Evolutionary conservation across 1,140 invertebrate species (phyloP).

Genomic region (Drosophila miranda): DNA sequence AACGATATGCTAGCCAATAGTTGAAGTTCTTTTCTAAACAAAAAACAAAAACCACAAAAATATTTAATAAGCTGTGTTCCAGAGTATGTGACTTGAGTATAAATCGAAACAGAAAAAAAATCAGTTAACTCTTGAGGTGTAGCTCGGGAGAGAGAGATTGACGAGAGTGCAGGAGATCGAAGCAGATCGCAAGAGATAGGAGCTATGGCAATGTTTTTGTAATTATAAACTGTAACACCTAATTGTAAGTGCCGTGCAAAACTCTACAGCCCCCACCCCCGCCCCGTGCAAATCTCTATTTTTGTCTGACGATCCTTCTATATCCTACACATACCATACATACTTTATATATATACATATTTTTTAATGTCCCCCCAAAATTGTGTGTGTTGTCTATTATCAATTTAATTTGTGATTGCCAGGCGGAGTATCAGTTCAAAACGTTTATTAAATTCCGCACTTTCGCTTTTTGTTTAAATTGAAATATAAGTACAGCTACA

Average conservation of each 20-base stretch:
- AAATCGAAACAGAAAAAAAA: slow-evolving; percentile 39
- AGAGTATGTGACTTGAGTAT: slow-evolving; percentile 38
- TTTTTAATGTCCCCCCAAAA: slow-evolving; percentile 24
- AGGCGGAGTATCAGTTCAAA: slow-evolving; percentile 39
- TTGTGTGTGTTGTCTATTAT: slow-evolving; percentile 7
- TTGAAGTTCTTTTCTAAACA: slow-evolving; percentile 35
- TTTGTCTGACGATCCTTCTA: slow-evolving; percentile 5
- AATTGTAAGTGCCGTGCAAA: slow-evolving; percentile 55
- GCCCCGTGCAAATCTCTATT: neutral
- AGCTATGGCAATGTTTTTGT: slow-evolving; percentile 60
- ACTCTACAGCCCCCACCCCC: too few species aligned
- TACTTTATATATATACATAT: slow-evolving; percentile 8
- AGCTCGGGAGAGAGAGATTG: neutral
- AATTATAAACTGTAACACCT: slow-evolving; percentile 65
- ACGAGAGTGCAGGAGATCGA: slow-evolving; percentile 9
- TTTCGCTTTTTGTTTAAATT: slow-evolving; percentile 18
- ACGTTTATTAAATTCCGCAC: slow-evolving; percentile 8
- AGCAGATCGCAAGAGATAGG: neutral
- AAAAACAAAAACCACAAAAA: neutral
- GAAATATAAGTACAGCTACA: slow-evolving; percentile 21
- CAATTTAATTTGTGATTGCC: slow-evolving; percentile 21
- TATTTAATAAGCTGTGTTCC: slow-evolving; percentile 65
- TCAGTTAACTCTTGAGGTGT: slow-evolving; percentile 21
- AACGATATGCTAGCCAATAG: slow-evolving; percentile 55
- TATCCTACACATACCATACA: neutral